These are phyloP conservation scores for Amiota minor DNA, from an alignment of 2,888 invertebrate genomes.

Conservation along the genomic window DNA sequence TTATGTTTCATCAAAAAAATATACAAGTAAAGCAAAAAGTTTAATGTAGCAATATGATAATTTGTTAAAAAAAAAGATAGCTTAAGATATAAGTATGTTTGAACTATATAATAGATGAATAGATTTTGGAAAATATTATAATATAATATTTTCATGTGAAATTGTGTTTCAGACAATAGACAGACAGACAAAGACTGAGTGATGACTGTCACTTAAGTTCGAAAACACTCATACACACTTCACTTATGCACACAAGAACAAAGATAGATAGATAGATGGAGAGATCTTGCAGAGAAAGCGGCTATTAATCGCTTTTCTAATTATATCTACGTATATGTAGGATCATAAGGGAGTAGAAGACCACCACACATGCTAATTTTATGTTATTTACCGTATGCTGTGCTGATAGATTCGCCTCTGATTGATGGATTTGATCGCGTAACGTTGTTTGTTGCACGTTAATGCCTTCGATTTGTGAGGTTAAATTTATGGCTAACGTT, in stretches of 20 bases:
- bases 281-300: constrained; percentile 14
- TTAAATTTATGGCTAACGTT: constrained; percentile 60
- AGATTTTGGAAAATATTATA: too few relatives aligned
- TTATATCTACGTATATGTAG: not conserved
- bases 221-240: too few relatives aligned
- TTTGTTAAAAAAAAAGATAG: not conserved
- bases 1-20: constrained; percentile 67
- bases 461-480: constrained; percentile 77
- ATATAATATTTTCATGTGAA: too few relatives aligned
- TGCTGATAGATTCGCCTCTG: constrained; percentile 95
- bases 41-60: constrained; percentile 69
- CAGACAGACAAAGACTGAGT: too few relatives aligned
- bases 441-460: constrained; percentile 86
- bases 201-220: too few relatives aligned
- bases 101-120: too few relatives aligned
- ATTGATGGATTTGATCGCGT: constrained; percentile 94
- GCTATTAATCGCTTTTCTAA: constrained; percentile 37
- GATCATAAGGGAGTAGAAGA: too few relatives aligned
- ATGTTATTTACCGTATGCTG: constrained; percentile 85
- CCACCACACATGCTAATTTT: too few relatives aligned
- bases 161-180: too few relatives aligned
- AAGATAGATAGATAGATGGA: constrained; percentile 31
- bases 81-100: not conserved
- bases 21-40: constrained; percentile 72
- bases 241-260: too few relatives aligned